phyloP scores from a whole-genome alignment of 1,140 invertebrate species.

The Yoshiicerus persimilis region DNA sequence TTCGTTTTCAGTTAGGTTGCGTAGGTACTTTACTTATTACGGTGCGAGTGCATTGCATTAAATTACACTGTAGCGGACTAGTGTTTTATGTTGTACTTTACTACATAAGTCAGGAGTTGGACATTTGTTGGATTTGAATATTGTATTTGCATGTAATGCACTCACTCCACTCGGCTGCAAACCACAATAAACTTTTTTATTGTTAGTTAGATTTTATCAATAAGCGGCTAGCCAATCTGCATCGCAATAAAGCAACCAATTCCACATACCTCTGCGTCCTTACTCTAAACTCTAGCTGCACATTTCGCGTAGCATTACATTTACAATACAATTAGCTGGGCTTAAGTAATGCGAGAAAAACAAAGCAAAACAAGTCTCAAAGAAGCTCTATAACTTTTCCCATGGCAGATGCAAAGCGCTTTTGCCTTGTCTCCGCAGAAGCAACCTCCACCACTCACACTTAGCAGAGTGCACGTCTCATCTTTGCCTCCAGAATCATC shows the following conservation, averaged over 20 bases:
- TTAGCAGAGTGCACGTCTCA: too few relatives aligned
- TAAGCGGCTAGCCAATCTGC: background rate
- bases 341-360: background rate
- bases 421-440: background rate
- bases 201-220: background rate
- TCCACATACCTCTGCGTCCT: background rate
- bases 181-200: background rate
- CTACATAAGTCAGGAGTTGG: background rate
- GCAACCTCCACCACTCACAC: too few relatives aligned
- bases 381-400: conserved; percentile 3
- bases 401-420: background rate
- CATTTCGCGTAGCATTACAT: background rate
- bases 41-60: background rate
- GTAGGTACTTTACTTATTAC: background rate
- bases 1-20: background rate
- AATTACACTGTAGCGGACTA: background rate
- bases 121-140: background rate
- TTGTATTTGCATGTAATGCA: background rate
- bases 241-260: background rate
- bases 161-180: background rate
- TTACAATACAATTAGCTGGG: background rate
- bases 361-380: background rate
- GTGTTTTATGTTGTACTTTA: background rate
- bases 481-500: background rate
- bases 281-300: background rate